These are phyloP conservation scores for Megaceryle alcyon DNA, from an alignment of 2,797 vertebrate species.

Conservation along the genomic window DNA sequence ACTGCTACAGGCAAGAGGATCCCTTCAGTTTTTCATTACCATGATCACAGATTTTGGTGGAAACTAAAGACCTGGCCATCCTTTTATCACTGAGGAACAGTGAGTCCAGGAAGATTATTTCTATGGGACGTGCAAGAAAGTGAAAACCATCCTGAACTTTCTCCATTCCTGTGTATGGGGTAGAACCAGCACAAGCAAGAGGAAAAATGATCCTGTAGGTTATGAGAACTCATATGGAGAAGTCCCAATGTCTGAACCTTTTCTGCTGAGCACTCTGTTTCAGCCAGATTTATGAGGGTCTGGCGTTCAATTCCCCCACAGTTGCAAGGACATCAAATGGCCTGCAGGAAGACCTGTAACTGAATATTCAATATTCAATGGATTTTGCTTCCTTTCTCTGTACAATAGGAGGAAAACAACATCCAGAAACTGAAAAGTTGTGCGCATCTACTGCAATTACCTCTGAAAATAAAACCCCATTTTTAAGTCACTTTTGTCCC, in stretches of 20 bases:
- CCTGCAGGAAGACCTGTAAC: neutral
- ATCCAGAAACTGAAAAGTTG: neutral
- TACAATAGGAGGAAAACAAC: neutral
- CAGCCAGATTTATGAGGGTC: neutral
- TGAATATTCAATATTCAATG: neutral
- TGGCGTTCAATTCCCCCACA: neutral
- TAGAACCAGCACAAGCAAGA: neutral
- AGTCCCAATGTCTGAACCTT: neutral
- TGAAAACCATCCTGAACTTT: neutral
- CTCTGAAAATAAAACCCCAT: neutral
- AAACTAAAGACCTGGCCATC: neutral
- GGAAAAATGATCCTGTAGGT: neutral
- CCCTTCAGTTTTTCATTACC: neutral
- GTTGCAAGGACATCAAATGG: neutral
- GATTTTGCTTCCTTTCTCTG: neutral
- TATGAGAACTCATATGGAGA: fast-evolving
- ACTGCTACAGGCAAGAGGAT: neutral
- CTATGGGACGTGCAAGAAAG: neutral
- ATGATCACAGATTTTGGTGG: neutral
- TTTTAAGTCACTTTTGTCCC: neutral
- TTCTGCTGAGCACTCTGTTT: neutral
- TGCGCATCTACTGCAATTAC: neutral
- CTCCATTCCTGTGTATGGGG: neutral
- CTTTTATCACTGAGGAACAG: neutral
- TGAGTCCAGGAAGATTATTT: neutral